Evolutionary conservation across 1,140 invertebrate species (phyloP).

Genomic region (Bradysia coprophila): DNA sequence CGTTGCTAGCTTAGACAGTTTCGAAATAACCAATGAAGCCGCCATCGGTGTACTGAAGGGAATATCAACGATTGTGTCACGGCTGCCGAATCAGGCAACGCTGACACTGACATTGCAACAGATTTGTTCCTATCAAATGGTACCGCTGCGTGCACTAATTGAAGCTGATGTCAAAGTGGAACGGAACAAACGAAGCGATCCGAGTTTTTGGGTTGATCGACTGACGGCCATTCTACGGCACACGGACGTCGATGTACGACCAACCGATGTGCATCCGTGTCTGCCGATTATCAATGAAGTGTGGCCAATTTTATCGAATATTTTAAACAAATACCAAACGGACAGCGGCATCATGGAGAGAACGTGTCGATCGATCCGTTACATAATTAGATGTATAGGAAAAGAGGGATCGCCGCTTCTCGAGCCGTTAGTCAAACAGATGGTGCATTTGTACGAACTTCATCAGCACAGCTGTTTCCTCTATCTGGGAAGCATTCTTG

Average conservation of each 20-base stretch:
- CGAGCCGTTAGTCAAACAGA: slow-evolving; percentile 66
- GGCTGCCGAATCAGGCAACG: slow-evolving; percentile 36
- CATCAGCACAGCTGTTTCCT: slow-evolving; percentile 88
- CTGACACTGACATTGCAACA: slow-evolving; percentile 54
- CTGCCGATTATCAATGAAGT: slow-evolving; percentile 60
- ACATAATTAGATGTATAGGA: slow-evolving; percentile 71
- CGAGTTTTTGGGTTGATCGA: slow-evolving; percentile 84
- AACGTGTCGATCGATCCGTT: slow-evolving; percentile 75
- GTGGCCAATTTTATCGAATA: slow-evolving; percentile 72
- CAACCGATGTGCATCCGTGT: slow-evolving; percentile 57
- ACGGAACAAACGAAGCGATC: slow-evolving; percentile 43
- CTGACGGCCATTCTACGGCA: slow-evolving; percentile 77
- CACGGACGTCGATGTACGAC: slow-evolving; percentile 37
- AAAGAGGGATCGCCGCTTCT: slow-evolving; percentile 58
- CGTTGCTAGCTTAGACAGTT: slow-evolving; percentile 55
- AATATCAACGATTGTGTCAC: slow-evolving; percentile 41
- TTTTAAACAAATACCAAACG: slow-evolving; percentile 54
- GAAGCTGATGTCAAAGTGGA: slow-evolving; percentile 17
- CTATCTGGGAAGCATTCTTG: slow-evolving; percentile 86
- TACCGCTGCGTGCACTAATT: slow-evolving; percentile 35
- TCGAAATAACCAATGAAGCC: slow-evolving; percentile 61
- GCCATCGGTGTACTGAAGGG: slow-evolving; percentile 70
- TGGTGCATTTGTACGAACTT: slow-evolving; percentile 62
- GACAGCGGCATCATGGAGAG: slow-evolving; percentile 81
- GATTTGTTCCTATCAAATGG: slow-evolving; percentile 59